Percentiles rank a stretch among this genome's conserved stretches.
Conservation (phyloP, 92 coral and sea anemone genomes). For the Hydrozoanthus gracilis region DNA sequence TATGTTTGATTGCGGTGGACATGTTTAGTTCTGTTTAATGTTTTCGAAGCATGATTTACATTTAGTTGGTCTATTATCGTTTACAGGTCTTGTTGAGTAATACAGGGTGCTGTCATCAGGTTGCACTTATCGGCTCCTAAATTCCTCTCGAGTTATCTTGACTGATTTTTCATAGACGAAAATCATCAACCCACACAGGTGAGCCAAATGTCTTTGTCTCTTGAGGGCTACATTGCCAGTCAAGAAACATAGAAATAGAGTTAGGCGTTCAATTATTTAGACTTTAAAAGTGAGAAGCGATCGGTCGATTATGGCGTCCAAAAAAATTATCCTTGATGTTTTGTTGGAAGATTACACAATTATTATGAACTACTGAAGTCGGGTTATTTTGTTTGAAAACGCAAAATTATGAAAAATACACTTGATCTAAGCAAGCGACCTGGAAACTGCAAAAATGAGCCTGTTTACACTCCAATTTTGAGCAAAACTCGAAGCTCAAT, state of each 20-base stretch:
- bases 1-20: constrained; percentile 44
- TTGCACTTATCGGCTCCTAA: constrained; percentile 5
- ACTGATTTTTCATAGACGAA: constrained; percentile 22
- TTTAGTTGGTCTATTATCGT: constrained; percentile 45
- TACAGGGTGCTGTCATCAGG: constrained; percentile 44
- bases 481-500: too few relatives aligned
- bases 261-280: neutral
- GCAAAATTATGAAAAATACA: too few relatives aligned
- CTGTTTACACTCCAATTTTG: too few relatives aligned
- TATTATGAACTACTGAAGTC: too few relatives aligned
- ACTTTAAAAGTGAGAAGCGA: neutral
- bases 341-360: too few relatives aligned
- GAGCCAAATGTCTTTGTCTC: constrained; percentile 1
- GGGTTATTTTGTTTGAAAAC: too few relatives aligned
- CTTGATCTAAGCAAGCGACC: too few relatives aligned
- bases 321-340: too few relatives aligned
- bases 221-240: neutral
- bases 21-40: constrained; percentile 38
- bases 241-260: neutral
- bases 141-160: constrained; percentile 28
- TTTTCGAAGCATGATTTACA: constrained; percentile 42
- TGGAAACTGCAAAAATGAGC: too few relatives aligned
- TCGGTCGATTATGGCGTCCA: too few relatives aligned
- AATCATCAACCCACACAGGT: constrained; percentile 31
- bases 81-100: too few relatives aligned